A percentile compares a stretch with the other conserved stretches of the same genome.
Evolutionary conservation across 2,113 vertebrate genomes (phyloP).

Genomic region (Vicugna pacos): DNA sequence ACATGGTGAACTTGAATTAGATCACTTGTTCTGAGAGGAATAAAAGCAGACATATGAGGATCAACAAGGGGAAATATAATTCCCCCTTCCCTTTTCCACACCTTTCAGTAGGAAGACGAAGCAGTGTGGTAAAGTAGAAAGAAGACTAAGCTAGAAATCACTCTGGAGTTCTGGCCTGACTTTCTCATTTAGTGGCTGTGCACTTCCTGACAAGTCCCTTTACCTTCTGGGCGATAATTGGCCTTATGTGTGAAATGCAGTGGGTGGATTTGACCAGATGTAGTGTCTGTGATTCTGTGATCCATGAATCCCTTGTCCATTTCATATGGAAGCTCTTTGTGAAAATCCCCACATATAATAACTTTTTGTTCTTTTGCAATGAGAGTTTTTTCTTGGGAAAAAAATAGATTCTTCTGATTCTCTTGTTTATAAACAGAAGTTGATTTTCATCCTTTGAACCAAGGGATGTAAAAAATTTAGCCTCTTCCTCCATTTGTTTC

Average conservation of each 20-base stretch:
- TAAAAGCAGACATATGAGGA: not conserved
- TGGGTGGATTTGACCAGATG: not conserved
- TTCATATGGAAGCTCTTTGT: not conserved
- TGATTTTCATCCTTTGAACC: not conserved
- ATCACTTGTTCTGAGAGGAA: conserved; percentile 23
- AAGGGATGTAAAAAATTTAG: not conserved
- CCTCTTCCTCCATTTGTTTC: not conserved
- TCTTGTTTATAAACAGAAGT: not conserved
- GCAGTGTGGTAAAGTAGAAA: not conserved
- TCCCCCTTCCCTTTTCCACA: not conserved
- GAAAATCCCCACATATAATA: not conserved
- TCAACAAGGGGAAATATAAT: not conserved
- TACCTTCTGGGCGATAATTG: not conserved
- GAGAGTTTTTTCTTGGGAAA: not conserved
- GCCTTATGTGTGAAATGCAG: not conserved
- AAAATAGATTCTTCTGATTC: not conserved
- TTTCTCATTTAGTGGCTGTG: not conserved
- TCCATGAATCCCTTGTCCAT: not conserved
- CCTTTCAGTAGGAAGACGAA: not conserved
- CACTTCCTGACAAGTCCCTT: conserved; percentile 22
- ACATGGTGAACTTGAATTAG: conserved; percentile 2
- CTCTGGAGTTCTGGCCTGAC: not conserved
- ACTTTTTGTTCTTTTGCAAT: not conserved
- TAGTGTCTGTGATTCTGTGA: not conserved
- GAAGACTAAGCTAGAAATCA: not conserved